Conservation (phyloP, 1,140 invertebrate species). For the Bombus breviceps region DNA sequence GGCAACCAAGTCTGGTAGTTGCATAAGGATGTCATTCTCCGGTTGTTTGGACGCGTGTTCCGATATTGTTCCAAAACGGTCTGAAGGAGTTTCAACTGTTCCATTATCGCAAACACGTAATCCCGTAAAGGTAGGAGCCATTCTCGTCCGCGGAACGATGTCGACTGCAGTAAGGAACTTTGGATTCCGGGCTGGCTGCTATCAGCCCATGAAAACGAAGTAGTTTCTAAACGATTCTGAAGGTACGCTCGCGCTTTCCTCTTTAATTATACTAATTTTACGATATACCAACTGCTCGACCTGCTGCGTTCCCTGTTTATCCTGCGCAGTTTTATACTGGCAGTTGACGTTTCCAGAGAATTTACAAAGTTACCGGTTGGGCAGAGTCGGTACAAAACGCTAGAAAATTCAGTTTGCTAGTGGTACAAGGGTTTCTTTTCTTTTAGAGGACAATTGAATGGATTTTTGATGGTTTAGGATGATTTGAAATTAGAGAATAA, state of each 20-base stretch:
- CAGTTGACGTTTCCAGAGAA: background rate
- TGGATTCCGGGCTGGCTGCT: constrained; percentile 6
- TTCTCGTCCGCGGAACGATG: constrained; percentile 15
- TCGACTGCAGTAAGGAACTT: constrained; percentile 11
- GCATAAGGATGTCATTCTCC: background rate
- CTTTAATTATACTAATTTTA: constrained; percentile 34
- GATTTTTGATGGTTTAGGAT: background rate
- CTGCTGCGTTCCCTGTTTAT: background rate
- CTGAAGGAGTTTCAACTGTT: constrained; percentile 28
- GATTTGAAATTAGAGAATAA: background rate
- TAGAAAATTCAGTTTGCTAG: background rate
- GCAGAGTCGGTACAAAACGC: too few species aligned
- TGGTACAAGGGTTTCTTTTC: background rate
- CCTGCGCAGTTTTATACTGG: too few species aligned
- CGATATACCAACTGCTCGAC: constrained; percentile 8
- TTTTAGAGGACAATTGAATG: background rate
- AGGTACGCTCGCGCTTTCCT: background rate
- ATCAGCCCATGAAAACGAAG: constrained; percentile 44
- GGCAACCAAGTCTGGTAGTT: background rate
- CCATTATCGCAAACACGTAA: constrained; percentile 48
- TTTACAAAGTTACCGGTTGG: background rate
- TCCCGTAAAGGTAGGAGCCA: constrained; percentile 14
- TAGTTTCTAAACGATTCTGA: constrained; percentile 36
- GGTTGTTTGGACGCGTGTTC: constrained; percentile 38
- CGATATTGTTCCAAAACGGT: constrained; percentile 19